Conservation (phyloP, 2,113 vertebrate species). For the Etia nguti region DNA sequence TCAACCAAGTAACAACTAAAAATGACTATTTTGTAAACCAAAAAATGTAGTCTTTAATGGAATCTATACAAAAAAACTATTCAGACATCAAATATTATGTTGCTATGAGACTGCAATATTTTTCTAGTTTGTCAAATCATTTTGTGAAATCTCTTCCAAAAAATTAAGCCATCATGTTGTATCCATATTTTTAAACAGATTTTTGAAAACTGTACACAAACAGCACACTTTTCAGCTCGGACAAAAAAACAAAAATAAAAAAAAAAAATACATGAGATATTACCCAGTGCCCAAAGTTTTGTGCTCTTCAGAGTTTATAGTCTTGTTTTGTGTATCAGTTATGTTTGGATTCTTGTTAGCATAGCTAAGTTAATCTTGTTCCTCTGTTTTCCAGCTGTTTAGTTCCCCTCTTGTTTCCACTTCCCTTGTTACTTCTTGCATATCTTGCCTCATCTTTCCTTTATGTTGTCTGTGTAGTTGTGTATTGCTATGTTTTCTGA, state of each 20-base stretch:
- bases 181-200: too few relatives aligned
- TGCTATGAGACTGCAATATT: neutral
- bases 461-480: neutral
- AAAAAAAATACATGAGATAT: neutral
- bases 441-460: neutral
- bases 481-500: neutral
- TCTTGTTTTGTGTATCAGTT: neutral
- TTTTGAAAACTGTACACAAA: too few relatives aligned
- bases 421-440: neutral
- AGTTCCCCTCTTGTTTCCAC: neutral
- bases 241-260: too few relatives aligned
- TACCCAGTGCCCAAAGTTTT: neutral
- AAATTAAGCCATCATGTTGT: neutral
- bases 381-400: neutral
- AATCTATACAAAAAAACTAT: fast-evolving
- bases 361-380: neutral
- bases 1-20: neutral
- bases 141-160: neutral
- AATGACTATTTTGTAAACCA: neutral
- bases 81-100: neutral
- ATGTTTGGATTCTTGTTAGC: neutral
- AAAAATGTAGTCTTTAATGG: neutral
- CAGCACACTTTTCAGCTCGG: too few relatives aligned
- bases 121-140: neutral
- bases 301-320: neutral